Evolutionary conservation across 2,113 vertebrate genomes (phyloP), one percentile per base, ranked within the genome.

Genomic region (Plecotus auritus): DNA sequence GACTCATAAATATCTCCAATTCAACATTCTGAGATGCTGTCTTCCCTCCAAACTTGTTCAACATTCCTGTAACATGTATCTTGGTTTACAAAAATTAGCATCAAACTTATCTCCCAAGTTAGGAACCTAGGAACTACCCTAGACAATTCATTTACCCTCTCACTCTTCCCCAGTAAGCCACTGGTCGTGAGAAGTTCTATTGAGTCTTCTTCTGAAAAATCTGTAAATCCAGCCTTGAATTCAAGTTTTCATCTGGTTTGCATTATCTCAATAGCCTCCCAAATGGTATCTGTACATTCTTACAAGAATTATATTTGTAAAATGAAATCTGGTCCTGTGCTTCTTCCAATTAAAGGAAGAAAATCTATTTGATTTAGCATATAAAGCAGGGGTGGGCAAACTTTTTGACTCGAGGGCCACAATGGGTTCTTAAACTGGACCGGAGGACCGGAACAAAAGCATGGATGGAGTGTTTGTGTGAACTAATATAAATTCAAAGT

Each of bases 21-120:
- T 74, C 37, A 84, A 9, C 32, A 9, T 67, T 69, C 10, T 90
- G 32, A 59, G 61, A 40, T 56, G 32, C 42, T 54, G 22, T 73
- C 61, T 70, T 88, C 56, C 30, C 5, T 73, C 45, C 32, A 49
- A 84, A 85, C 64, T 23, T 74, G 20, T 67, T 91, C 64, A 14
- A 47, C 18, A 23, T 64, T 77, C 80, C 76, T 90, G 0, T 78
- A 82, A n/a, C 22, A 51, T 56, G 2, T 16, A 45, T 23, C 45
- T 20, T 72, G 18, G 40, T 83, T 94, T 85, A 70, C 42, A 85
- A 93, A 96, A 88, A 64, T 47, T 47, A 95, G 32, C 37, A 95
- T 90, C 49, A 37, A 85, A 85, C 16, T 84, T 92, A 32, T 32
- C 72, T 72, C 35, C 22, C 26, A 95, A 88, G 35, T 90, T 64